Base-by-base conservation (phyloP, 2,797 vertebrate species). In the Kryptolebias ocellatus region DNA sequence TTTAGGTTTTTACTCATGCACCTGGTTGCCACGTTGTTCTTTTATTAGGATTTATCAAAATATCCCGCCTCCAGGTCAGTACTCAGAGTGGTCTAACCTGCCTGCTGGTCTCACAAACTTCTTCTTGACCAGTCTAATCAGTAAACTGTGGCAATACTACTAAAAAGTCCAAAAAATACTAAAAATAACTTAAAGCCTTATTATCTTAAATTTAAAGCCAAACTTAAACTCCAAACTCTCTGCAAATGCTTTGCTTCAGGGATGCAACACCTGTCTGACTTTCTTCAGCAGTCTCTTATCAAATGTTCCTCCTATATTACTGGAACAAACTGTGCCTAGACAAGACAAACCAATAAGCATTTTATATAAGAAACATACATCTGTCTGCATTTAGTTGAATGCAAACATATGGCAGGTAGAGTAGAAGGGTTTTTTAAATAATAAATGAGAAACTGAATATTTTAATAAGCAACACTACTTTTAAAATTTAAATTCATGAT, bases 281-380 rank as follows among this genome's bases (percentile, higher is more conserved):
- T 68, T 77, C 63, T 62, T 75, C 49, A 50, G 46, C 46, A 18
- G 3, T 24, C 49, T 24, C 16, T 34, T 80, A 84, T 91, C 89
- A 90, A 82, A 83, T 90, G 81, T 79, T 87, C 70, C 78, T 78
- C 60, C 65, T 78, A 81, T 88, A 80, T 83, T 83, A 76, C 71
- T 44, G 58, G 67, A 84, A 65, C 85, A 90, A 92, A 90, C 90
- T 91, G 81, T 76, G 74, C 87, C 71, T 92, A 88, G 92, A 92
- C 83, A 83, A 91, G 84, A 89, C 78, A 87, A 92, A 89, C 81
- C 81, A 84, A 87, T 70, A 89, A 80, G 78, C 79, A 79, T 84
- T 72, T 61, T 52, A 61, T 81, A 85, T 76, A 86, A 87, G 73
- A 76, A 86, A 70, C 74, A 78, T 74, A 81, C 71, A 85, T 74